phyloP scores from a whole-genome alignment of 2,888 invertebrate genomes.

The Brachynemurus nebulosus region DNA sequence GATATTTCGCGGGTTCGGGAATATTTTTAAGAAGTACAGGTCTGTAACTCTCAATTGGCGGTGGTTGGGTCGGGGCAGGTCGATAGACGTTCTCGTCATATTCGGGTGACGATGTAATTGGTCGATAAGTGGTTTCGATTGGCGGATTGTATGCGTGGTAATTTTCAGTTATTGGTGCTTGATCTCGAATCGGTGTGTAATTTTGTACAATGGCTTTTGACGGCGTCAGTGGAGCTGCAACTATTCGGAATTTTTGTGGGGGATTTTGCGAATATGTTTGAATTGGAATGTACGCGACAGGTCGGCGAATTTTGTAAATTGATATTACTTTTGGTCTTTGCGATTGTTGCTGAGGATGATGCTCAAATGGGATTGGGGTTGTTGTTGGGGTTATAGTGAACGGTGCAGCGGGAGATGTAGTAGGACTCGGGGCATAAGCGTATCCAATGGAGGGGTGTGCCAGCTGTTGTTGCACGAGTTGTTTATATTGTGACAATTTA shows the following conservation, averaged over 20 bases:
- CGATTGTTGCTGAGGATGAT: neutral
- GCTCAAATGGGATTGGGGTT: too few species aligned
- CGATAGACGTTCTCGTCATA: neutral
- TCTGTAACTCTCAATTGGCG: constrained; percentile 10
- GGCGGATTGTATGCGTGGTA: constrained; percentile 18
- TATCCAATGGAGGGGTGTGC: constrained; percentile 14
- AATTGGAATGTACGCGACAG: neutral
- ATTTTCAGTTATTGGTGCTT: constrained; percentile 20
- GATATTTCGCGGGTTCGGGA: constrained; percentile 3
- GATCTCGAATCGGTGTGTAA: constrained; percentile 15
- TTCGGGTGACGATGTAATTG: neutral
- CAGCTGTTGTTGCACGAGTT: constrained; percentile 20
- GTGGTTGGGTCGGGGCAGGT: neutral
- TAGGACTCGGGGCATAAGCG: neutral
- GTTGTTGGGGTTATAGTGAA: neutral
- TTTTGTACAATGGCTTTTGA: constrained; percentile 3
- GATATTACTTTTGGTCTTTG: constrained; percentile 4
- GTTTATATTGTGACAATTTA: constrained; percentile 28
- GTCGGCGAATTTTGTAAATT: neutral
- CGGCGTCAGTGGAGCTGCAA: neutral
- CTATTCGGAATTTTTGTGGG: neutral
- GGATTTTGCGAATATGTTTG: neutral
- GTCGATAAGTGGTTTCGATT: neutral
- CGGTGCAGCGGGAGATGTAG: neutral
- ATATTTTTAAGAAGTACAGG: neutral